phyloP scores from a whole-genome alignment of 2,797 vertebrate genomes.

The Linurgus olivaceus region DNA sequence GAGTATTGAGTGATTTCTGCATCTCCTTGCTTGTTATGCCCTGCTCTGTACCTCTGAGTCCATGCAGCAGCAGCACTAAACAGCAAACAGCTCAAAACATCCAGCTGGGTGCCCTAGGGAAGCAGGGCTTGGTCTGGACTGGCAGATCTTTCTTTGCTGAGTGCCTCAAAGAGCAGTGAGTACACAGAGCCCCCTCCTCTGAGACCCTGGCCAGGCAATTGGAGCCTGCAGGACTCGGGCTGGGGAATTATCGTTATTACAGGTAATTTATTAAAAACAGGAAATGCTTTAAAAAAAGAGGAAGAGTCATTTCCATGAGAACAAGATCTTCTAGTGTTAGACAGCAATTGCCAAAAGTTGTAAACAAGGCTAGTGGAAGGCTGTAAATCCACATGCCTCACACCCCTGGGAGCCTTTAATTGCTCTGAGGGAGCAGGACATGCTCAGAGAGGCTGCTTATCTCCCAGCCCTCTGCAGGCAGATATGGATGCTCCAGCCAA shows the following conservation, averaged over 20 bases:
- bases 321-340: conserved; percentile 23
- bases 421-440: neutral
- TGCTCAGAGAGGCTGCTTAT: fast-evolving
- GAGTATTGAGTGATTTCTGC: neutral
- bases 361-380: conserved; percentile 35
- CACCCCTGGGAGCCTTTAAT: neutral
- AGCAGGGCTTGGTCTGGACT: neutral
- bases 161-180: neutral
- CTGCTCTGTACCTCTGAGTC: neutral
- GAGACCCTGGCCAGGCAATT: neutral
- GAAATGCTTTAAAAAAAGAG: neutral
- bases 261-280: conserved; percentile 39
- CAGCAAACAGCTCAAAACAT: neutral
- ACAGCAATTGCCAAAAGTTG: conserved; percentile 8
- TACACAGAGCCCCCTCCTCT: neutral
- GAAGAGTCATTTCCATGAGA: conserved; percentile 41
- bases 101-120: neutral
- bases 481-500: neutral
- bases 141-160: neutral
- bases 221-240: neutral
- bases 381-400: conserved; percentile 32
- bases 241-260: neutral
- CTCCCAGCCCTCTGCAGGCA: neutral
- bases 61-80: neutral
- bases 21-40: neutral